Conservation (phyloP, 2,888 invertebrate genomes). For the Ephialtes manifestator region DNA sequence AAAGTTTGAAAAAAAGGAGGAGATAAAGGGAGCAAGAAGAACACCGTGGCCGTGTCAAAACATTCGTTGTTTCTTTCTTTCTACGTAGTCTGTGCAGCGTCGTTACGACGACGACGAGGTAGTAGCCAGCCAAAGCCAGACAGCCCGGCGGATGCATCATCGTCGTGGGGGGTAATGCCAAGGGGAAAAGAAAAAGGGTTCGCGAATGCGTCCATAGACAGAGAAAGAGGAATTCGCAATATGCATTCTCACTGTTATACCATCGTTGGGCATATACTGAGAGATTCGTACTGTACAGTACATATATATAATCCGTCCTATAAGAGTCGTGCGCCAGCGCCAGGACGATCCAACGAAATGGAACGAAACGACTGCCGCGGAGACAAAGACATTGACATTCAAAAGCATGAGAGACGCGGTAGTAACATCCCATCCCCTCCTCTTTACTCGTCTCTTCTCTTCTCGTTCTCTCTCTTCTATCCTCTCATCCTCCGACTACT, state of each 20-base stretch:
- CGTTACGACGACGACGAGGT: slow-evolving; percentile 21
- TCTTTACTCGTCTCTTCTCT: slow-evolving; percentile 19
- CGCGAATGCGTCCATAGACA: slow-evolving; percentile 48
- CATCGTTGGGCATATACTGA: background rate
- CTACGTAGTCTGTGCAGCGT: slow-evolving; percentile 11
- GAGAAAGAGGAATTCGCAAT: slow-evolving; percentile 55
- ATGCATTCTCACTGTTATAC: slow-evolving; percentile 49
- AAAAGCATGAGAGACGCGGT: slow-evolving; percentile 76
- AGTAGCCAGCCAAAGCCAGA: slow-evolving; percentile 13
- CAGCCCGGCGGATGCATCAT: slow-evolving; percentile 53
- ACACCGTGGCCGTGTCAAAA: slow-evolving; percentile 62
- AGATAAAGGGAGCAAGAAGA: slow-evolving; percentile 38
- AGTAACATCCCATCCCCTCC: slow-evolving; percentile 22
- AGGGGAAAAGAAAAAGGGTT: slow-evolving; percentile 41
- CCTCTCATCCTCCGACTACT: slow-evolving; percentile 36
- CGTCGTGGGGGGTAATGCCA: slow-evolving; percentile 31
- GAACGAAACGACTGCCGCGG: slow-evolving; percentile 65
- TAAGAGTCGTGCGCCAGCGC: slow-evolving; percentile 21
- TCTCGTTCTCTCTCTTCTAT: slow-evolving; percentile 8
- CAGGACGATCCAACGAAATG: slow-evolving; percentile 63
- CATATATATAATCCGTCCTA: slow-evolving; percentile 3
- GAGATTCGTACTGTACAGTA: background rate
- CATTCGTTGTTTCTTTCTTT: slow-evolving; percentile 57
- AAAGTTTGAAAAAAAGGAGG: slow-evolving; percentile 24
- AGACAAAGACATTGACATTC: slow-evolving; percentile 85